Base-by-base conservation (phyloP, 2,888 invertebrate genomes). In the Sylvicola cinctus region DNA sequence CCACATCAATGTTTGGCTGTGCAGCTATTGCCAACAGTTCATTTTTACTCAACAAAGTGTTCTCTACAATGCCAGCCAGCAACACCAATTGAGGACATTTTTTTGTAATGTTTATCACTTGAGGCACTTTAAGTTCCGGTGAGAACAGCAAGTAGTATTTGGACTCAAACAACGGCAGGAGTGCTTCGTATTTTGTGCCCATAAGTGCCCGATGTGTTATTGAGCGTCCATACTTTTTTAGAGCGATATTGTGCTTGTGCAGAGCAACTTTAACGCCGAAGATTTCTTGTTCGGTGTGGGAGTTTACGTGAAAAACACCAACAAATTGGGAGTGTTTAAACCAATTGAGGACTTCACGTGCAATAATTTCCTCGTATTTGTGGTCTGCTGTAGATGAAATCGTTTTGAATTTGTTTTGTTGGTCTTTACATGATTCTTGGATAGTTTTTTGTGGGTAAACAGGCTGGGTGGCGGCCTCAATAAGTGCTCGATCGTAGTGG, bases 41-140 rank as follows among this genome's bases (percentile, higher is more conserved):
- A 48, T 73, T 73, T 42, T 66, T 67, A 39, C 68, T 74, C 43
- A 84, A 45, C 17, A 83, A 52, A 37, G 61, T 64, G 31, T 72
- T 70, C 45, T 84, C 71, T 33, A 76, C 63, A 39, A 83, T 70
- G n/a, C 73, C 83, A 68, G 79, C 78, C 52, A 85, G 52, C 14
- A 84, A 56, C 42, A 75, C 51, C 45, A 79, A 55, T 49, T 78
- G 72, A 2, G 78, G 78, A 40, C 70, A 63, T 49, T 74, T 80
- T 38, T 70, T 78, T 4, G 72, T 51, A 29, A 75, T 63, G 50
- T 70, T 74, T 26, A 76, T 50, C 46, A 84, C 49, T 42, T 64
- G 62, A 8, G 52, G 52, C 26, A 73, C 63, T 46, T 70, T 66
- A 23, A 67, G 62, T 32, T 77, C 70, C 35, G 70, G 64, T 29